phyloP scores from a whole-genome alignment of 2,888 invertebrate species.

The Drosophila prostipennis region DNA sequence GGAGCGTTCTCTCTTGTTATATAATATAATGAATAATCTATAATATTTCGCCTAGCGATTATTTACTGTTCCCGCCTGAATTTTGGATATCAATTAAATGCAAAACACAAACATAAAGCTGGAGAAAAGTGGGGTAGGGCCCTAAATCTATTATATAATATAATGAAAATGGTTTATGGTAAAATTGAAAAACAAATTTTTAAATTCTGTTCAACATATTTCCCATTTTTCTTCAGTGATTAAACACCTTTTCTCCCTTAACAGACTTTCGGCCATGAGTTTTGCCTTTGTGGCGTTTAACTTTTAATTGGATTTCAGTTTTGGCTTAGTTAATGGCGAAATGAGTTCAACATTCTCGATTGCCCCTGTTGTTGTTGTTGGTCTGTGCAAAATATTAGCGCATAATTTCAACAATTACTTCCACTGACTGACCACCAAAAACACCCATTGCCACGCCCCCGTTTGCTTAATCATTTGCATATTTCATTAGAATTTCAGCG shows the following conservation, averaged over 20 bases:
- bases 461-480: conserved; percentile 56
- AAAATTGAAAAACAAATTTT: too few relatives aligned
- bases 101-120: conserved; percentile 32
- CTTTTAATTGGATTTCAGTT: conserved; percentile 74
- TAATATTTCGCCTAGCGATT: background rate
- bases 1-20: too few relatives aligned
- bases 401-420: conserved; percentile 63
- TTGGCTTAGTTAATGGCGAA: conserved; percentile 40
- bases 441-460: background rate
- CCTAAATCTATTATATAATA: conserved; percentile 67
- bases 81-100: conserved; percentile 40
- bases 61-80: conserved; percentile 6
- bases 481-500: conserved; percentile 48
- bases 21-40: background rate
- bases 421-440: conserved; percentile 49
- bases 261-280: background rate
- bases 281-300: conserved; percentile 66
- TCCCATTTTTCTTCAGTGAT: conserved; percentile 2
- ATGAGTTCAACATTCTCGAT: conserved; percentile 21
- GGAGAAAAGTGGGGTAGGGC: conserved; percentile 1
- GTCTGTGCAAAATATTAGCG: conserved; percentile 40
- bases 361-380: conserved; percentile 15
- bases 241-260: background rate
- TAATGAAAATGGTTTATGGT: too few relatives aligned
- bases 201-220: too few relatives aligned